Base-by-base conservation (phyloP, 1,140 invertebrate species). In the Drosophila fuyamai region DNA sequence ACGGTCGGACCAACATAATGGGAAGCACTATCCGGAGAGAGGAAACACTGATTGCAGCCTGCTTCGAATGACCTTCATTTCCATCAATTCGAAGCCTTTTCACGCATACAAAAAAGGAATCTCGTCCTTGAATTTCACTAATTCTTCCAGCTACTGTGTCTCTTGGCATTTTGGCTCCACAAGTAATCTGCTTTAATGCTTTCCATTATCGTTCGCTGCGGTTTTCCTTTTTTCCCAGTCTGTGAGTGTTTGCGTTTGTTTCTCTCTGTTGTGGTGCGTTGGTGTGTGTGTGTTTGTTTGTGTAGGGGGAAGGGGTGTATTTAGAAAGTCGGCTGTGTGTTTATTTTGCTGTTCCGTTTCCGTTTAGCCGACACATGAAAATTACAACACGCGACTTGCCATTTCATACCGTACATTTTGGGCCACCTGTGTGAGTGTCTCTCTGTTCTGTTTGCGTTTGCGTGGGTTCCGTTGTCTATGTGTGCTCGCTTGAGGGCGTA, bases 151-250 rank as follows among this genome's bases (percentile, higher is more conserved):
- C 44, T 14, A 9, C 47, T 67, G 58, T 59, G 47, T 50, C 40
- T 48, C 36, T 56, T 46, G 59, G 44, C 57, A 58, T 57, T 79
- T 70, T 62, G 68, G 38, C 68, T 58, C 71, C 41, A 18, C 68
- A 70, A 72, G 65, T 76, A 86, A 88, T 88, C 79, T 76, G 44
- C 71, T 79, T 77, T 77, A 86, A 86, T 80, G 67, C 50, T 32
- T 73, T 76, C 60, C 62, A 62, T 72, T 88, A 82, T 79, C 70
- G 70, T 72, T 53, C 53, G 62, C 56, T 51, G 62, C 23, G 48
- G 59, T 59, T 73, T 55, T 56, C n/a, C 46, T 74, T 57, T 68
- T 58, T 41, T 32, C 23, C 46, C 61, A 27, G 23, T 65, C 46
- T 46, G 10, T 10, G n/a, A 27, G 40, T 62, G 51, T 63, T 61